These are phyloP conservation scores for Galago senegalensis DNA, from an alignment of 2,797 vertebrate species.

Conservation along the genomic window DNA sequence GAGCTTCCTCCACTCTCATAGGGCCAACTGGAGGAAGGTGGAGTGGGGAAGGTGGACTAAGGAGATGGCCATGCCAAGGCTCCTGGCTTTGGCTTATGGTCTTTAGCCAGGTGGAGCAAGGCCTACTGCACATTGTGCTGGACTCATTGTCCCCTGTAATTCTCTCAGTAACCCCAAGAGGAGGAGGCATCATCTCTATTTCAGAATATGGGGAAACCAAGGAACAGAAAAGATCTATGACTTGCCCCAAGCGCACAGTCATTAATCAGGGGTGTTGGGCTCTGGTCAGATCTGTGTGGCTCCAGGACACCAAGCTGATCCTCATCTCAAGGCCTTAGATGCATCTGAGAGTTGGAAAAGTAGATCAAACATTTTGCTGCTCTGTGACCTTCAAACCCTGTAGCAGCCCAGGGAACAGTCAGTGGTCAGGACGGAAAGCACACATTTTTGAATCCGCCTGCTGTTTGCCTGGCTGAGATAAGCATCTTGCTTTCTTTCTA, in stretches of 20 bases:
- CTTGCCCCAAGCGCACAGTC: neutral
- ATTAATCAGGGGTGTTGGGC: neutral
- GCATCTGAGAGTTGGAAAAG: neutral
- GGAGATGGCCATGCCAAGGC: neutral
- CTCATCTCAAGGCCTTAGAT: neutral
- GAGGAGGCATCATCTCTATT: neutral
- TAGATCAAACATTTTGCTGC: neutral
- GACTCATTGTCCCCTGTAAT: neutral
- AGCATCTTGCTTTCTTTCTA: slow-evolving; percentile 48
- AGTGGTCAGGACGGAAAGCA: neutral
- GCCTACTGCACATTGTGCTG: neutral
- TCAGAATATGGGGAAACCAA: neutral
- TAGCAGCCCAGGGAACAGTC: neutral
- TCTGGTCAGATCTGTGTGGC: neutral
- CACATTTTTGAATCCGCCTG: neutral
- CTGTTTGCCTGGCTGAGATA: neutral
- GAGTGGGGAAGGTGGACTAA: too few relatives aligned
- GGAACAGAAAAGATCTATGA: neutral
- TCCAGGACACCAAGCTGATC: neutral
- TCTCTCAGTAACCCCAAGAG: neutral
- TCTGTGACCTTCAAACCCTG: neutral
- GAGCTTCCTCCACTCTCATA: neutral
- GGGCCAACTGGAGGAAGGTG: neutral
- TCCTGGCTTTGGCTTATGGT: neutral
- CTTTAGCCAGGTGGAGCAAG: neutral